Conservation (phyloP, 2,113 vertebrate species). For the Okapia johnstoni region DNA sequence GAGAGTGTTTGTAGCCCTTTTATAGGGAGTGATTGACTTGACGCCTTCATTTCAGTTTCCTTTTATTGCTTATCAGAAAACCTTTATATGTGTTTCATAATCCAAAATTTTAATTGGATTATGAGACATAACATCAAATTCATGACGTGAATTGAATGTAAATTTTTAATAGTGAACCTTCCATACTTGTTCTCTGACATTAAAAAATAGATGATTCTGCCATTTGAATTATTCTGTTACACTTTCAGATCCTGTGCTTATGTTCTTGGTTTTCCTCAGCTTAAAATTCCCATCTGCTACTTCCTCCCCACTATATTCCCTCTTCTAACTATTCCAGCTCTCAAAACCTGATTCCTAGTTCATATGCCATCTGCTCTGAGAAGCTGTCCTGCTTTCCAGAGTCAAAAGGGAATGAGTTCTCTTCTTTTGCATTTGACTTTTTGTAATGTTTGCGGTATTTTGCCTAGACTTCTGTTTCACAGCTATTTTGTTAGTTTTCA, state of each 20-base stretch:
- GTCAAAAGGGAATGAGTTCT: not conserved
- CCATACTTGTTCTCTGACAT: not conserved
- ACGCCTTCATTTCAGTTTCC: not conserved
- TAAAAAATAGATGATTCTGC: not conserved
- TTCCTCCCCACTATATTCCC: not conserved
- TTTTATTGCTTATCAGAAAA: conserved; percentile 2
- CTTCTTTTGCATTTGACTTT: not conserved
- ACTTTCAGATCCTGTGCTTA: not conserved
- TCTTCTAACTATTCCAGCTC: not conserved
- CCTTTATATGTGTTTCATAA: not conserved
- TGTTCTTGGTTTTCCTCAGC: not conserved
- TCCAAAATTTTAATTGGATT: not conserved
- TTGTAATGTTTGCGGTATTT: not conserved
- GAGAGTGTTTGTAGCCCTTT: not conserved
- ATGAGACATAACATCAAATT: not conserved
- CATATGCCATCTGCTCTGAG: not conserved
- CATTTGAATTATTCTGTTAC: not conserved
- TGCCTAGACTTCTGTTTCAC: not conserved
- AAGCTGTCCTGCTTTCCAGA: conserved; percentile 24
- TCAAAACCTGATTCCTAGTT: not conserved
- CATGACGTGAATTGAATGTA: not conserved
- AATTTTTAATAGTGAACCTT: conserved; percentile 1
- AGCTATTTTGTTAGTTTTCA: conserved; percentile 1
- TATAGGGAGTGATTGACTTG: not conserved
- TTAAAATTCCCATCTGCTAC: not conserved